Percentiles rank a stretch among this genome's conserved stretches.
Conservation (phyloP, 2,113 vertebrate species). For the Hippocampus barbouri region DNA sequence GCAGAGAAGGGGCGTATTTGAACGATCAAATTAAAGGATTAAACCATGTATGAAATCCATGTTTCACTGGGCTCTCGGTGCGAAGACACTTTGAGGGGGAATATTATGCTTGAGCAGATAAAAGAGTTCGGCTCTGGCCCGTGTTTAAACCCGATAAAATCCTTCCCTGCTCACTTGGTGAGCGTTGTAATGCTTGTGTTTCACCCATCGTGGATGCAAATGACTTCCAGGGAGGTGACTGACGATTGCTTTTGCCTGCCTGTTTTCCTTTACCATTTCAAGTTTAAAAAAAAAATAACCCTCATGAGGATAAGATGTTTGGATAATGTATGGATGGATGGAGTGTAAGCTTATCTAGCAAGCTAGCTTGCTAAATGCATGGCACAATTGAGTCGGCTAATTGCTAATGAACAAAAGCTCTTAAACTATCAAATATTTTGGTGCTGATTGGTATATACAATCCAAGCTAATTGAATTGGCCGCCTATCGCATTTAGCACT, state of each 20-base stretch:
- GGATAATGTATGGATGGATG: no score
- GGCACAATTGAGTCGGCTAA: no score
- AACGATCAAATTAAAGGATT: constrained; percentile 2
- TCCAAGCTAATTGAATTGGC: neutral
- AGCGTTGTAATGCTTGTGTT: neutral
- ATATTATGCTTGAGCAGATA: neutral
- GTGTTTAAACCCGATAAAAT: constrained; percentile 2
- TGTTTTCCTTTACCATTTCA: neutral
- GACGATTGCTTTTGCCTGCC: neutral
- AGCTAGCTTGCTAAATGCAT: no score
- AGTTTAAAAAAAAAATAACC: neutral
- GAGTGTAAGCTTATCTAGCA: no score
- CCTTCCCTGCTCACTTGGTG: neutral
- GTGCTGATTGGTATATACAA: neutral
- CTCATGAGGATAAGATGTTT: no score
- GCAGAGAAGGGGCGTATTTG: constrained; percentile 1
- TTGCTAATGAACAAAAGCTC: no score
- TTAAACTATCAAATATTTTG: neutral
- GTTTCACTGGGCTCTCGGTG: neutral
- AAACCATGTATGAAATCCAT: constrained; percentile 7
- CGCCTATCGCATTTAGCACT: neutral
- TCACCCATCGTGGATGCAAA: neutral
- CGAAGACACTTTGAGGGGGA: neutral
- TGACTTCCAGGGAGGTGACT: neutral
- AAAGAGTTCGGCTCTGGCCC: neutral